phyloP scores from a whole-genome alignment of 2,888 invertebrate genomes.

The Cephalotes varians region DNA sequence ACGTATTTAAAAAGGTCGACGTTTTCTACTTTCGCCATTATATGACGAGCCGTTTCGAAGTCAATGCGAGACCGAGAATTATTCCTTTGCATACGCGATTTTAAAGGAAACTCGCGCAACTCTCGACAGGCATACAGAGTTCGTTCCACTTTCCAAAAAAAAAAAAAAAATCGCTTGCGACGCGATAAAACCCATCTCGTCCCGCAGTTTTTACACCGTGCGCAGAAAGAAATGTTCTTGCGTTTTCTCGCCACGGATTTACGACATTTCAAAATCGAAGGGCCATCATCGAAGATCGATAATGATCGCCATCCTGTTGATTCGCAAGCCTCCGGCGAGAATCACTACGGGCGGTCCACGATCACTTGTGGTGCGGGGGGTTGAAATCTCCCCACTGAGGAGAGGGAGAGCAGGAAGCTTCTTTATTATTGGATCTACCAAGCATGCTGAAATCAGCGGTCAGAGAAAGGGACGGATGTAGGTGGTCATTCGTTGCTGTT shows the following conservation, averaged over 20 bases:
- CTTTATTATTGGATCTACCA: constrained; percentile 78
- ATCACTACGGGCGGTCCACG: constrained; percentile 71
- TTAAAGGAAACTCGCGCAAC: background rate
- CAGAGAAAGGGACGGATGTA: constrained; percentile 79
- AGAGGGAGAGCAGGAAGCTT: constrained; percentile 40
- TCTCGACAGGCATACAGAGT: background rate
- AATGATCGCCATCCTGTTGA: constrained; percentile 70
- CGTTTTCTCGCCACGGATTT: constrained; percentile 35
- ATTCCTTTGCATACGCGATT: background rate
- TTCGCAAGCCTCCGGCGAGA: constrained; percentile 66
- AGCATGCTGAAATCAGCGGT: constrained; percentile 80
- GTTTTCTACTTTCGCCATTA: background rate
- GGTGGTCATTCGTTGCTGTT: constrained; percentile 84
- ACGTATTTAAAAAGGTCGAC: background rate
- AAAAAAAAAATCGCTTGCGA: background rate
- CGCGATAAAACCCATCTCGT: constrained; percentile 14
- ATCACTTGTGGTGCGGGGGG: constrained; percentile 63
- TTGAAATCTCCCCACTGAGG: constrained; percentile 25
- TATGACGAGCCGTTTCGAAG: background rate
- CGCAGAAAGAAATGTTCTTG: constrained; percentile 6
- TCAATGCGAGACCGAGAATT: background rate
- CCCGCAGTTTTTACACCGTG: background rate
- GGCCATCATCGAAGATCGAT: constrained; percentile 57
- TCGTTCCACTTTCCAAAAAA: constrained; percentile 12
- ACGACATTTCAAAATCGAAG: constrained; percentile 56